Evolutionary conservation across 2,113 vertebrate species (phyloP).

Genomic region (Cynopterus brachyotis): DNA sequence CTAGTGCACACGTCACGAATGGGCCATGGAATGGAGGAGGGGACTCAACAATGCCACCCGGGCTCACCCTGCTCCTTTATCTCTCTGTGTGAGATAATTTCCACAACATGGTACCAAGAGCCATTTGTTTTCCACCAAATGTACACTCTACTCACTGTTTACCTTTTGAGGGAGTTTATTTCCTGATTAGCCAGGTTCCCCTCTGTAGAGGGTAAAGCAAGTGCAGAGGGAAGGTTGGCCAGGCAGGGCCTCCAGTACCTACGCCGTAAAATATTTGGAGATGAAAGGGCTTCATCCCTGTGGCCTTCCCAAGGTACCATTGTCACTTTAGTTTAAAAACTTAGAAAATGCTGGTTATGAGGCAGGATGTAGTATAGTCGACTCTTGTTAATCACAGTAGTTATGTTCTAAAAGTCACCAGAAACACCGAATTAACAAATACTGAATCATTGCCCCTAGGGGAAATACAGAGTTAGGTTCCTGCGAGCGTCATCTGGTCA

Average conservation of each 20-base stretch:
- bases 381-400: neutral
- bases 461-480: neutral
- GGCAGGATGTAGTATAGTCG: neutral
- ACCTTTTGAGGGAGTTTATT: conserved; percentile 76
- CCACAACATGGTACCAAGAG: conserved; percentile 83
- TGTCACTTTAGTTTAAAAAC: neutral
- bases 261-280: neutral
- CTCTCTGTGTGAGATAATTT: conserved; percentile 83
- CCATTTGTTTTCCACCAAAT: conserved; percentile 77
- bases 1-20: conserved; percentile 76
- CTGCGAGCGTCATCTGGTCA: neutral
- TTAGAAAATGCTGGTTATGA: neutral
- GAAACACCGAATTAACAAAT: neutral
- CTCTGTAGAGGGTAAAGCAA: conserved; percentile 33
- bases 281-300: neutral
- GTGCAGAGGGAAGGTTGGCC: neutral
- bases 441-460: neutral
- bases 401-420: neutral
- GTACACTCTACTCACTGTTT: conserved; percentile 82
- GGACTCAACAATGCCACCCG: conserved; percentile 48
- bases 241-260: neutral
- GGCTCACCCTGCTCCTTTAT: conserved; percentile 80
- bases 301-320: neutral
- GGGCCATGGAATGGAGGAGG: neutral
- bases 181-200: conserved; percentile 74